Evolutionary conservation across 2,797 vertebrate genomes (phyloP), one percentile per base, ranked within the genome.

Genomic region (Mycteria americana): DNA sequence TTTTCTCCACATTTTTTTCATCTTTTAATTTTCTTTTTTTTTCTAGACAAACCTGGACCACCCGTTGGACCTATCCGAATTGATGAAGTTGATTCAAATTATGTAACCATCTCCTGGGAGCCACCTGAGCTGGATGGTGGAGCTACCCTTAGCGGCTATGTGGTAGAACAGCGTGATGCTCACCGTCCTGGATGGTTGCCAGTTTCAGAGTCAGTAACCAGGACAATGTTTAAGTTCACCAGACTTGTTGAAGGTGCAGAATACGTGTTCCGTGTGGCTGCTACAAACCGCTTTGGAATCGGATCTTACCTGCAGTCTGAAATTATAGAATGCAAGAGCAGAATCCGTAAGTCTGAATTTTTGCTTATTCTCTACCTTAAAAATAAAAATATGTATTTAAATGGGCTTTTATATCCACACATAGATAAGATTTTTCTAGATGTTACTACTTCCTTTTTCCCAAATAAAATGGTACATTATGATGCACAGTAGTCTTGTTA

Each of bases 151-250:
- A 99, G 98, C 45, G 99, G 99, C 31, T 99, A 99, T 23, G 98
- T 98, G 67, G 99, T 99, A 70, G 99, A 99, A 95, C 99, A 99
- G 94, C 99, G 99, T 22, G 99, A 99, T 81, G 99, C 99, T 80
- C 99, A 99, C 96, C 99, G 99, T 90, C 99, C 99, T 53, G 99
- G 99, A 95, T 99, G 99, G 99, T 97, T 99, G 87, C 99, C 99
- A 22, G 98, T 99, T 93, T 99, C 98, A 14, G 99, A 99, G 93
- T 99, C 99, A 43, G 99, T 99, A 91, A 99, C 99, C 81, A 98
- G 99, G 95, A 98, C 99, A 57, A 99, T 89, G 18, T 99, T 99
- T 97, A 99, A 99, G 92, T 99, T 99, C 95, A 98, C 97, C 76
- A 99, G 99, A 97, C 98, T 99, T 91, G 99, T 97, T 41, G 99